Conservation (phyloP, 2,113 vertebrate genomes). For the Manacus vitellinus region DNA sequence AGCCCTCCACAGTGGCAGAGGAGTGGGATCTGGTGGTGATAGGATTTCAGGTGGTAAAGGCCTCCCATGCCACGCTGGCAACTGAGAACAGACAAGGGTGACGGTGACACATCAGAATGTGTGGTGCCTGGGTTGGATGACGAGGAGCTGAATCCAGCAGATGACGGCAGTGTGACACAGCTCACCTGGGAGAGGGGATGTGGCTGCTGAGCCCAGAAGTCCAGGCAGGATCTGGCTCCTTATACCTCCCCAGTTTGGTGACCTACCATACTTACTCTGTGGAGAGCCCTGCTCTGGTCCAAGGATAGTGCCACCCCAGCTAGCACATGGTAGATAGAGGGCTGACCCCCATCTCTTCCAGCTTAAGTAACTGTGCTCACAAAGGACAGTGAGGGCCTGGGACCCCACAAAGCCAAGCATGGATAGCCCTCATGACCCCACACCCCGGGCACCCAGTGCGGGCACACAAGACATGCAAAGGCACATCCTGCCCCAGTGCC, state of each 20-base stretch:
- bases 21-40: not conserved
- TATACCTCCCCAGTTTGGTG: not conserved
- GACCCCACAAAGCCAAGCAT: not conserved
- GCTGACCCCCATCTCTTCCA: not conserved
- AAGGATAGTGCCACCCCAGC: not conserved
- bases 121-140: not conserved
- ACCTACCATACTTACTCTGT: not conserved
- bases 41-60: not conserved
- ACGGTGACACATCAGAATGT: not conserved
- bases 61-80: not conserved
- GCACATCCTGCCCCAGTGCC: not conserved
- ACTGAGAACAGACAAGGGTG: not conserved
- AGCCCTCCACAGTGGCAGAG: not conserved
- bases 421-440: not conserved
- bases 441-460: rapidly evolving
- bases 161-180: not conserved
- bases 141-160: not conserved
- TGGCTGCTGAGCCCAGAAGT: not conserved
- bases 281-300: not conserved
- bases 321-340: not conserved
- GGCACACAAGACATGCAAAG: not conserved
- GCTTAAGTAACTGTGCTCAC: rapidly evolving
- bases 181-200: not conserved
- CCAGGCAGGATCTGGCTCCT: not conserved
- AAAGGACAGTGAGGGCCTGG: not conserved